phyloP scores from a whole-genome alignment of 2,797 vertebrate species.

The Enteromius radiatus region DNA sequence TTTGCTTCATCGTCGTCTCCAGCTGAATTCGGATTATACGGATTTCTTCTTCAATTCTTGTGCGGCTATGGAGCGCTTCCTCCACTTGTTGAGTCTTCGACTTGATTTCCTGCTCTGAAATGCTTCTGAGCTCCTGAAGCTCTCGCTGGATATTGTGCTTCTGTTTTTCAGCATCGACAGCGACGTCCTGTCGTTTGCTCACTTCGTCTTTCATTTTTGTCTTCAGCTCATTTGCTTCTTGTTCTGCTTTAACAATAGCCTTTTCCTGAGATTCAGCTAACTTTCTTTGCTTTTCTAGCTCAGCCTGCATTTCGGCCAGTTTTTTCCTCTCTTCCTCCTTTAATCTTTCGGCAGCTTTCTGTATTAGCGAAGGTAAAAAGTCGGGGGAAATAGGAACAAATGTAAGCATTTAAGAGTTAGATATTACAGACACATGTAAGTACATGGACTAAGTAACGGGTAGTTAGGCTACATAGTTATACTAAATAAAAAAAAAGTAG shows the following conservation, averaged over 20 bases:
- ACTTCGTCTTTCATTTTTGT: slow-evolving; percentile 91
- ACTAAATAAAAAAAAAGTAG: not conserved
- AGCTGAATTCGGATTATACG: slow-evolving; percentile 88
- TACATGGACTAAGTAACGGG: slow-evolving; percentile 50
- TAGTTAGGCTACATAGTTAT: slow-evolving; percentile 37
- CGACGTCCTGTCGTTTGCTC: slow-evolving; percentile 85
- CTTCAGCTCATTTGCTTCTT: slow-evolving; percentile 87
- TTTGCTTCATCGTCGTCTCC: slow-evolving; percentile 85
- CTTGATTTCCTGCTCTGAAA: slow-evolving; percentile 89
- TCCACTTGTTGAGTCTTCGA: slow-evolving; percentile 88
- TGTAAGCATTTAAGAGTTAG: slow-evolving; percentile 64
- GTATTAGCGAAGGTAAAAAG: slow-evolving; percentile 71
- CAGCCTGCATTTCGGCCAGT: slow-evolving; percentile 91
- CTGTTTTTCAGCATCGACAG: slow-evolving; percentile 89
- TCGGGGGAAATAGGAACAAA: slow-evolving; percentile 56
- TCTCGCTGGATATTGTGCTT: slow-evolving; percentile 93
- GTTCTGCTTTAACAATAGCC: slow-evolving; percentile 90
- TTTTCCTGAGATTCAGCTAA: slow-evolving; percentile 89
- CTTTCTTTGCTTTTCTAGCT: slow-evolving; percentile 93
- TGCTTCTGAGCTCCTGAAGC: slow-evolving; percentile 86
- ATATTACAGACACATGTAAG: slow-evolving; percentile 59
- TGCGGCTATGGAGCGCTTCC: slow-evolving; percentile 84
- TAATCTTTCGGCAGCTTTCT: slow-evolving; percentile 92
- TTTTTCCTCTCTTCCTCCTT: slow-evolving; percentile 91
- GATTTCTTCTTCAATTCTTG: slow-evolving; percentile 93